These are phyloP conservation scores for Drosophila pandora DNA, from an alignment of 1,140 invertebrate genomes.

Conservation along the genomic window DNA sequence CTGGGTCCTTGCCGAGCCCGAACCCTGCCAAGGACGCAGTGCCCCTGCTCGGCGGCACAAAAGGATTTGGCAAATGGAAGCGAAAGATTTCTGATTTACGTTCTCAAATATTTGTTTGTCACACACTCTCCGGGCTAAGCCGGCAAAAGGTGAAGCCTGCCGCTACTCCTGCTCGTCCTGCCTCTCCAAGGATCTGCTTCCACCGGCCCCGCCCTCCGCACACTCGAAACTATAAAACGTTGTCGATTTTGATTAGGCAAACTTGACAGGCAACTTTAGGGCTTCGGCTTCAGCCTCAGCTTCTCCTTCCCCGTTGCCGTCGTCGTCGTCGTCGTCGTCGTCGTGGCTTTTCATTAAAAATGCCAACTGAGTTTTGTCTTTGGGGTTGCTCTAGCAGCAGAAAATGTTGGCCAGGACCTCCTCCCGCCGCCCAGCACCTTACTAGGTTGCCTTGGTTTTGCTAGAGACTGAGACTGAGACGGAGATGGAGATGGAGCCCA, in stretches of 20 bases:
- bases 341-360: slow-evolving; percentile 79
- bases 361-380: slow-evolving; percentile 63
- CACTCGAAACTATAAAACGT: slow-evolving; percentile 74
- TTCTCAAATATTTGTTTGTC: slow-evolving; percentile 82
- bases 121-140: slow-evolving; percentile 49
- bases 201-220: neutral
- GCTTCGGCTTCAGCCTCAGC: neutral
- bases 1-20: too few species aligned
- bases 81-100: slow-evolving; percentile 81
- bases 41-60: slow-evolving; percentile 38
- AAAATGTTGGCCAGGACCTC: neutral
- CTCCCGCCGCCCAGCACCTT: neutral
- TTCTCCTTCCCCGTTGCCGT: neutral
- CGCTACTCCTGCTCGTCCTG: neutral
- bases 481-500: neutral
- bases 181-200: neutral
- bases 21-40: too few species aligned
- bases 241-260: slow-evolving; percentile 81
- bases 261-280: slow-evolving; percentile 74
- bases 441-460: slow-evolving; percentile 61
- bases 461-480: too few species aligned
- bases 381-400: slow-evolving; percentile 53
- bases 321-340: slow-evolving; percentile 30
- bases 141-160: slow-evolving; percentile 14
- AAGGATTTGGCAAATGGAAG: slow-evolving; percentile 81